A percentile compares a stretch with the other conserved stretches of the same genome.
Evolutionary conservation across 2,113 vertebrate genomes (phyloP).

Genomic region (Tichodroma muraria): DNA sequence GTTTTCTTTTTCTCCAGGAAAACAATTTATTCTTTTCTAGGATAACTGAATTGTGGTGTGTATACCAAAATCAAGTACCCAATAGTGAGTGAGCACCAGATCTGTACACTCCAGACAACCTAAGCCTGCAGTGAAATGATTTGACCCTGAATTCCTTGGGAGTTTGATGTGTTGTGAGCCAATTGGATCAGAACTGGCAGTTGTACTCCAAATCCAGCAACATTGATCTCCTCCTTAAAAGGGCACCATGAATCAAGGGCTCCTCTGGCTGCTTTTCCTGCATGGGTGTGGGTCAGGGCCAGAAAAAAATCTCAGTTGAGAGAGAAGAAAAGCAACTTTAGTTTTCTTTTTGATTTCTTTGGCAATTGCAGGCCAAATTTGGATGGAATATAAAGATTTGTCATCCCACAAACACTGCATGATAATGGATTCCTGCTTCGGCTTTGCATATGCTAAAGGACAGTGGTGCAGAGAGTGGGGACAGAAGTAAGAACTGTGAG

Average conservation of each 20-base stretch:
- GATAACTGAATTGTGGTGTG: background rate
- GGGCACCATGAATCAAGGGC: background rate
- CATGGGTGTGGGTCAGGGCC: background rate
- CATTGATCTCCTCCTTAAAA: background rate
- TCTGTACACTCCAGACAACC: background rate
- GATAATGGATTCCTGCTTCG: background rate
- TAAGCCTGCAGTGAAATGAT: background rate
- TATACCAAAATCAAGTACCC: background rate
- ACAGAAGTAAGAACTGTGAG: background rate
- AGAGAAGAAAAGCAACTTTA: background rate
- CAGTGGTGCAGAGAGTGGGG: background rate
- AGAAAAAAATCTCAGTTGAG: background rate
- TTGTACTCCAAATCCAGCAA: background rate
- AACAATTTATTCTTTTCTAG: background rate
- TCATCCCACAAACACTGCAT: background rate
- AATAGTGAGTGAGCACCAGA: background rate
- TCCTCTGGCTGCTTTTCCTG: background rate
- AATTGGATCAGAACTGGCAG: background rate
- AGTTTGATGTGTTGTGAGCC: background rate
- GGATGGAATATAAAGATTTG: background rate
- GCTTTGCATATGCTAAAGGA: background rate
- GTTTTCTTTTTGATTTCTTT: background rate
- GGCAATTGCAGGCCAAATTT: background rate
- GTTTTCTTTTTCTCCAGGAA: background rate
- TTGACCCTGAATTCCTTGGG: background rate